These are phyloP conservation scores for Blera fallax DNA, from an alignment of 2,888 invertebrate species.

Conservation along the genomic window DNA sequence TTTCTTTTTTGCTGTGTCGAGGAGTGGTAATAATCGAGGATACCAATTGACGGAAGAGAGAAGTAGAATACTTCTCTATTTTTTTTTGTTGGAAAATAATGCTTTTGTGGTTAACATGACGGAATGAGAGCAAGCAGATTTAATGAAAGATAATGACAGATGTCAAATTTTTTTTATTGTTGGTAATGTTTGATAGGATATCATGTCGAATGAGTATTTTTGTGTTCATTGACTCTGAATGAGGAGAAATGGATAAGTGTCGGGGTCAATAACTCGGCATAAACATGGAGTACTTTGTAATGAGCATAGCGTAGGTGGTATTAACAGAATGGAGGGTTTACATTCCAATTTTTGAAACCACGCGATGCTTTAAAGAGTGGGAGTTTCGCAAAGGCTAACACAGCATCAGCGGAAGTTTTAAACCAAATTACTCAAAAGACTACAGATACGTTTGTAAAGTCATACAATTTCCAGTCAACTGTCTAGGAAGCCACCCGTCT, in stretches of 20 bases:
- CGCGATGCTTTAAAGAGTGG: too few relatives aligned
- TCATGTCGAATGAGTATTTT: neutral
- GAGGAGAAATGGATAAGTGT: neutral
- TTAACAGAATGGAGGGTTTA: too few relatives aligned
- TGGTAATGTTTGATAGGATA: neutral
- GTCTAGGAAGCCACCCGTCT: too few relatives aligned
- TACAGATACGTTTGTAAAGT: too few relatives aligned
- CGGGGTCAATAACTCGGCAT: neutral
- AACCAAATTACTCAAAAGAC: too few relatives aligned
- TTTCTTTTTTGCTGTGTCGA: neutral
- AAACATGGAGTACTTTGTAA: neutral
- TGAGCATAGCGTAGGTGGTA: neutral
- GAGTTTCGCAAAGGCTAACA: too few relatives aligned
- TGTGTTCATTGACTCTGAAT: conserved; percentile 6
- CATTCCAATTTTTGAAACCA: too few relatives aligned
- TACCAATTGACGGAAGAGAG: conserved; percentile 15
- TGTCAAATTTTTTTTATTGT: neutral
- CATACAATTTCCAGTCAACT: too few relatives aligned
- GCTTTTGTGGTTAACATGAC: conserved; percentile 38
- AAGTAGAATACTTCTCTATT: neutral
- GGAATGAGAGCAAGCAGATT: conserved; percentile 48
- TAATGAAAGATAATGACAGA: conserved; percentile 43
- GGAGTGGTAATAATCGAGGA: conserved; percentile 9
- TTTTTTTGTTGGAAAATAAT: neutral
- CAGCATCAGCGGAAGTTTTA: too few relatives aligned